Conservation (phyloP, 2,888 invertebrate species). For the Nomada goodeniana region DNA sequence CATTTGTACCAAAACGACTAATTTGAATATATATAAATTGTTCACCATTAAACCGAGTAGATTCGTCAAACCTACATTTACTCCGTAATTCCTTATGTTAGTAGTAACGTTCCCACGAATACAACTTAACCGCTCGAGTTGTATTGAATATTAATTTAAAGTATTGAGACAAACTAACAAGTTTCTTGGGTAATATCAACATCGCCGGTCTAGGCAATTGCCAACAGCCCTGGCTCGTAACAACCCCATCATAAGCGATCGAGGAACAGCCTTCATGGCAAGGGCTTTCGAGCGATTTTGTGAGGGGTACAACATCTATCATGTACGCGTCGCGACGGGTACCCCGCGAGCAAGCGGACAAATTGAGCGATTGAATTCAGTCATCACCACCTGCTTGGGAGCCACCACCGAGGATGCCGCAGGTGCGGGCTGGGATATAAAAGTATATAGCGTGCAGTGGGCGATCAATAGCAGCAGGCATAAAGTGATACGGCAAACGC, state of each 20-base stretch:
- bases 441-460: constrained; percentile 54
- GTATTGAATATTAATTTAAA: too few relatives aligned
- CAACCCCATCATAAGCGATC: background rate
- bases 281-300: background rate
- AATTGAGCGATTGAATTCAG: constrained; percentile 62
- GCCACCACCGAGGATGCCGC: constrained; percentile 50
- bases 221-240: too few relatives aligned
- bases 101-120: too few relatives aligned
- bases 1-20: too few relatives aligned
- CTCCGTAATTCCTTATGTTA: too few relatives aligned
- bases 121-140: too few relatives aligned
- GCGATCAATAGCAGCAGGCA: constrained; percentile 59
- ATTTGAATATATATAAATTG: too few relatives aligned
- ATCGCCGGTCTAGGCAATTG: too few relatives aligned
- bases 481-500: constrained; percentile 53
- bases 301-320: constrained; percentile 58
- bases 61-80: too few relatives aligned
- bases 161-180: too few relatives aligned
- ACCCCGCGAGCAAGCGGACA: constrained; percentile 69
- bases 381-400: constrained; percentile 62
- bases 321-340: constrained; percentile 66
- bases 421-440: constrained; percentile 60
- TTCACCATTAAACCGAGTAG: too few relatives aligned
- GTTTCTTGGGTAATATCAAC: too few relatives aligned
- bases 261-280: background rate